phyloP scores from a whole-genome alignment of 2,113 vertebrate genomes.

The Nothocercus nigrocapillus region DNA sequence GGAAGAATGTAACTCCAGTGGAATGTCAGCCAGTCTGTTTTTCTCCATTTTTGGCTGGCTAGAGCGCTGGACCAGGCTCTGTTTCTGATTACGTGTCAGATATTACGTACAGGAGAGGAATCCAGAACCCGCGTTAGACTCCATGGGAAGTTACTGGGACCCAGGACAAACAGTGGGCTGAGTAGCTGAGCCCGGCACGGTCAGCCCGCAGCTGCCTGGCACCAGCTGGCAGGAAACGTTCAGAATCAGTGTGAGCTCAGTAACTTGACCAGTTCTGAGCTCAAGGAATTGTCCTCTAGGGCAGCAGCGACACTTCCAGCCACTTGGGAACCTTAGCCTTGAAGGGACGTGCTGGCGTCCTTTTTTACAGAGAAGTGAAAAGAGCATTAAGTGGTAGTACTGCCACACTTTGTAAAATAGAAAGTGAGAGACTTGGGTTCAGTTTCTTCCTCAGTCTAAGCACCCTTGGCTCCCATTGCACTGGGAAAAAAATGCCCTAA shows the following conservation, averaged over 20 bases:
- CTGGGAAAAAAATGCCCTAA: background rate
- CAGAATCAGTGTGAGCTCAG: background rate
- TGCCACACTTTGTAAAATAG: background rate
- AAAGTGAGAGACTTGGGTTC: background rate
- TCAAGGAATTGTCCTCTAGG: background rate
- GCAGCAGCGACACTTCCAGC: background rate
- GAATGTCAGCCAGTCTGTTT: slow-evolving; percentile 13
- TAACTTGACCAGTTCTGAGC: background rate
- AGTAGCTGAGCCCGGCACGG: background rate
- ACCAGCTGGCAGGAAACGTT: background rate
- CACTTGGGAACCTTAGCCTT: background rate
- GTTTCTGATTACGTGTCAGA: slow-evolving; percentile 59
- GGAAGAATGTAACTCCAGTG: background rate
- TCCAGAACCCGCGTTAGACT: slow-evolving; percentile 5
- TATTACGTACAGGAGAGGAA: slow-evolving; percentile 56
- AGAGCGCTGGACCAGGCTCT: slow-evolving; percentile 20
- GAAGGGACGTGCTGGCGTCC: background rate
- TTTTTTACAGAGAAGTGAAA: background rate
- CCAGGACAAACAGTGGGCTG: slow-evolving; percentile 34
- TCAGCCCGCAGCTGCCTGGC: background rate
- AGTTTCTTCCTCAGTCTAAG: background rate
- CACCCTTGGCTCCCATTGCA: background rate
- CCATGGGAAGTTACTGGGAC: slow-evolving; percentile 42
- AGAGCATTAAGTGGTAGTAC: background rate
- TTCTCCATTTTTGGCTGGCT: slow-evolving; percentile 50